These are phyloP conservation scores for Cyanocitta stelleri DNA, from an alignment of 2,113 vertebrate species.

Conservation along the genomic window DNA sequence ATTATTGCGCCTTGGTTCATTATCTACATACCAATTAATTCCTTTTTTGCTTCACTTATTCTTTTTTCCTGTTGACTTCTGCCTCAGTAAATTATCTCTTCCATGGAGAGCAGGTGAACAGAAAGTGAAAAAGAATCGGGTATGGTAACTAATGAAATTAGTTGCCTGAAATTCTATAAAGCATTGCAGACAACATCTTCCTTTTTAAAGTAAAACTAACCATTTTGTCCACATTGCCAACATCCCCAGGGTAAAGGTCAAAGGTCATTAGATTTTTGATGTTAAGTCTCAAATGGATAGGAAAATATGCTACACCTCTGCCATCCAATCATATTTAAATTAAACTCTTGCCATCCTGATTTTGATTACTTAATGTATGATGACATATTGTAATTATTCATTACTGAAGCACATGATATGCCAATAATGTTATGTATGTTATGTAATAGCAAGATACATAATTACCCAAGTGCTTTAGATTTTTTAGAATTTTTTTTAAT, in stretches of 20 bases:
- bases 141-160: neutral
- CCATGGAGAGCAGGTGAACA: neutral
- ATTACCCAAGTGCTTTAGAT: neutral
- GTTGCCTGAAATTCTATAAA: neutral
- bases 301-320: neutral
- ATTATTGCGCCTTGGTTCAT: neutral
- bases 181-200: neutral
- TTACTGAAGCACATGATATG: neutral
- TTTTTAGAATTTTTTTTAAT: neutral
- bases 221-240: neutral
- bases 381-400: neutral
- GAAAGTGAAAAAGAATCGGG: neutral
- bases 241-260: neutral
- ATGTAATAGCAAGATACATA: neutral
- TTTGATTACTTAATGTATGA: slow-evolving; percentile 22
- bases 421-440: neutral
- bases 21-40: slow-evolving; percentile 26
- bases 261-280: neutral
- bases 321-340: neutral
- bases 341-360: neutral
- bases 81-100: neutral
- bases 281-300: neutral
- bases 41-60: slow-evolving; percentile 9
- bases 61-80: slow-evolving; percentile 1
- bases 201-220: neutral